A percentile compares a stretch with the other conserved stretches of the same genome.
Evolutionary conservation across 1,140 invertebrate genomes (phyloP).

Genomic region (Capitella teleta): DNA sequence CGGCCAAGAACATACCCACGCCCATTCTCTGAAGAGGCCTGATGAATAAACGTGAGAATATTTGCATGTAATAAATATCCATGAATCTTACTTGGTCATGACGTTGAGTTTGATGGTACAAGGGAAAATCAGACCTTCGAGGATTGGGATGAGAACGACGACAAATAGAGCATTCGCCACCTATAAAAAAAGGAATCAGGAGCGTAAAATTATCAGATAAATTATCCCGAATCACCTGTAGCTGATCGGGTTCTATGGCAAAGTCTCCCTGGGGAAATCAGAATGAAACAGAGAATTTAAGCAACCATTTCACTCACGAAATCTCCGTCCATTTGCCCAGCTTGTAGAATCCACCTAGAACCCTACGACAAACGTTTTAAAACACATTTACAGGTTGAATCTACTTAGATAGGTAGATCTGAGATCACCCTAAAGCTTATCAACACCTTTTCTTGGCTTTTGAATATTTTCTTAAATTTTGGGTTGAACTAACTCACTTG

Average conservation of each 20-base stretch:
- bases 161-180: slow-evolving; percentile 72
- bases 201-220: background rate
- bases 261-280: too few relatives aligned
- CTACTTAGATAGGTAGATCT: too few relatives aligned
- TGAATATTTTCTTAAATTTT: too few relatives aligned
- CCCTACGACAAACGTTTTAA: slow-evolving; percentile 54
- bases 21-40: slow-evolving; percentile 64
- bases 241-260: too few relatives aligned
- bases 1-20: slow-evolving; percentile 71
- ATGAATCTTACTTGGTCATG: slow-evolving; percentile 33
- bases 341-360: slow-evolving; percentile 90
- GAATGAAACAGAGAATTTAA: too few relatives aligned
- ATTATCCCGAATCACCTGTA: too few relatives aligned
- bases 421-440: too few relatives aligned
- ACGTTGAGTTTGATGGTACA: slow-evolving; percentile 40
- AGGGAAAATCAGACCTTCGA: slow-evolving; percentile 62
- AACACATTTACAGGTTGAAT: too few relatives aligned
- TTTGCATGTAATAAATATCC: background rate
- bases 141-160: slow-evolving; percentile 73
- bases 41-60: slow-evolving; percentile 1
- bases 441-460: too few relatives aligned
- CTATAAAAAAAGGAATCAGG: slow-evolving; percentile 14
- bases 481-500: slow-evolving; percentile 36
- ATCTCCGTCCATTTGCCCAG: slow-evolving; percentile 73
- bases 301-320: slow-evolving; percentile 45